phyloP scores from a whole-genome alignment of 2,797 vertebrate genomes.

The Morelia viridis region DNA sequence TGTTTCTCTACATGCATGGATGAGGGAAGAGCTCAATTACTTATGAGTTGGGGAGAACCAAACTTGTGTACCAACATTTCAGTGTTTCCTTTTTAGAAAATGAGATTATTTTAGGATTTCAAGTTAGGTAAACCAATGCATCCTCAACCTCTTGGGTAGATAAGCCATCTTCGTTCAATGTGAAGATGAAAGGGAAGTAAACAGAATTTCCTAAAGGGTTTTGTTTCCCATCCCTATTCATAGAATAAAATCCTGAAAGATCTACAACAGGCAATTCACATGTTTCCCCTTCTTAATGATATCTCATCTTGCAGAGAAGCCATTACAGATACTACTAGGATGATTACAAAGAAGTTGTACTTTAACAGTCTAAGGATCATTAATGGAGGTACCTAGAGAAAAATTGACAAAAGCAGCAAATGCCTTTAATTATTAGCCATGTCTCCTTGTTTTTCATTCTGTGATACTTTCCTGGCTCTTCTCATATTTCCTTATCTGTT shows the following conservation, averaged over 20 bases:
- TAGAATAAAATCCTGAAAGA: conserved; percentile 31
- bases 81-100: conserved; percentile 48
- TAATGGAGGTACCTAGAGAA: conserved; percentile 61
- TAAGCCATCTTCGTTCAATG: conserved; percentile 1
- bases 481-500: conserved; percentile 39
- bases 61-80: background rate
- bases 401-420: conserved; percentile 57
- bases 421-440: conserved; percentile 68
- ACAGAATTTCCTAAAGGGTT: conserved; percentile 18
- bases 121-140: conserved; percentile 26
- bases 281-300: conserved; percentile 39
- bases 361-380: conserved; percentile 61
- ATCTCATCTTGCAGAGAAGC: conserved; percentile 30
- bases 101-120: conserved; percentile 14
- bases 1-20: background rate
- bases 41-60: background rate
- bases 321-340: conserved; percentile 11
- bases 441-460: conserved; percentile 43
- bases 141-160: conserved; percentile 34
- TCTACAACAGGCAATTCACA: background rate
- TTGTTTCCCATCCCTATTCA: background rate
- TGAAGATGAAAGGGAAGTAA: background rate
- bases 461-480: conserved; percentile 44
- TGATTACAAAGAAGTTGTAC: conserved; percentile 51
- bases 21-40: background rate